phyloP scores from a whole-genome alignment of 2,797 vertebrate species.

The Nannoperca obscura region DNA sequence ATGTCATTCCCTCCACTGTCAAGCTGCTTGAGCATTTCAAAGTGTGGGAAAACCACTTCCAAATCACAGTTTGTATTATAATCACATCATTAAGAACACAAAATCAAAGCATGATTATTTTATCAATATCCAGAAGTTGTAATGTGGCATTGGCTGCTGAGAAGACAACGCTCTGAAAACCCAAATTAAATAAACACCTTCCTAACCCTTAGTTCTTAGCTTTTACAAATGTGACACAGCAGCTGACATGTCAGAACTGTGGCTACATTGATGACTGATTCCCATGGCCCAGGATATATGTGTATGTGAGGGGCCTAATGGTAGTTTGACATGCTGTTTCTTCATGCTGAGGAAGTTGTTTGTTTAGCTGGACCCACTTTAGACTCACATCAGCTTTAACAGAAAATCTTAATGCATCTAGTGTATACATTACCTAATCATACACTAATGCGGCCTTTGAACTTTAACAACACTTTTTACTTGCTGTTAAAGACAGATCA shows the following conservation, averaged over 20 bases:
- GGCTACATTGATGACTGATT: constrained; percentile 39
- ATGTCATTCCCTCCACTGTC: constrained; percentile 32
- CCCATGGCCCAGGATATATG: constrained; percentile 14
- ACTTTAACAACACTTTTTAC: background rate
- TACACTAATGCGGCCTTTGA: constrained; percentile 24
- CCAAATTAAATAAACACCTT: constrained; percentile 8
- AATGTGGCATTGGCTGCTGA: constrained; percentile 17
- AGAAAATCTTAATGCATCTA: constrained; percentile 35
- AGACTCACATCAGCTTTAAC: constrained; percentile 33
- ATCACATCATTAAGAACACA: constrained; percentile 40
- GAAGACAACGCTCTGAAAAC: background rate
- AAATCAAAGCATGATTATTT: constrained; percentile 32
- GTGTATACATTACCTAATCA: constrained; percentile 32
- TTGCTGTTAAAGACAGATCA: background rate
- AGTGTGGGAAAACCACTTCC: constrained; percentile 42
- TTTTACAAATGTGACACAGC: constrained; percentile 1
- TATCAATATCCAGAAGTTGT: constrained; percentile 16
- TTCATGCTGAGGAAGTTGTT: constrained; percentile 49
- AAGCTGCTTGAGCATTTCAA: constrained; percentile 26
- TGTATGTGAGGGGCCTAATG: constrained; percentile 18
- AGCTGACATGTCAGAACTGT: constrained; percentile 18
- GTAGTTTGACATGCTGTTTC: constrained; percentile 30
- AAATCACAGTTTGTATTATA: constrained; percentile 43
- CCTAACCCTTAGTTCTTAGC: background rate
- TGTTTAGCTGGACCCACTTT: constrained; percentile 52